Base-by-base conservation (phyloP, 2,113 vertebrate species). In the Dissostichus mawsoni region DNA sequence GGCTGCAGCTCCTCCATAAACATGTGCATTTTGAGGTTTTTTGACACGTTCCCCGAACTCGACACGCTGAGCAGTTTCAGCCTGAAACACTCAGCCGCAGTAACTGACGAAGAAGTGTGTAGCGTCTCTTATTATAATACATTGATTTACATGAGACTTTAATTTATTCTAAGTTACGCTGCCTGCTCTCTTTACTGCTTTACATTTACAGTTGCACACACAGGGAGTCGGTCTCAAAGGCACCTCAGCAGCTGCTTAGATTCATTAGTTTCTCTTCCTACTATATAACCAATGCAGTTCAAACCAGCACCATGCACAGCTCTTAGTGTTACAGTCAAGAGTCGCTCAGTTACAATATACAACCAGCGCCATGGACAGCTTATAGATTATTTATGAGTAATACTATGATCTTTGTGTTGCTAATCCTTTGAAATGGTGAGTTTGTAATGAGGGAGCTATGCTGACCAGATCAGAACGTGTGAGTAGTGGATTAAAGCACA, bases 1-100 rank as follows among this genome's bases (percentile, higher is more conserved):
- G 11, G 33, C 4, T 72, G 69, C 69, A 51, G 58, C 71, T 55
- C 59, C 71, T 63, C 57, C 48, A 74, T 63, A 53, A 74, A 64
- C 71, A 64, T 64, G 33, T 41, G 20, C 55, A 23, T n/a, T 9
- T 56, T 23, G 20, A 48, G 13, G 11, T 48, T 48, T 48, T 13
- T 48, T 13, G n/a, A 12, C 53, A 23, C 53, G 5, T 56, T 56
- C 11, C 53, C 53, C 12, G 55, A 57, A 20, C 14, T 8, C 25
- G 18, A 62, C 17, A 36, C 11, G 14, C 71, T 44, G 29, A 25
- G 33, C 4, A 10, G 33, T 14, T 44, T 51, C 29, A 23, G 47
- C 57, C 11, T 36, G 18, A 29, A 29, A 29, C 29, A 29, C 29
- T 52, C 50, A 41, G 66, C 50, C 0, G 3, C 68, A 56, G 33